Evolutionary conservation across 37 sponge, comb jelly and placozoan genomes (phyloP).

Genomic region (Hexactinellida sp.): DNA sequence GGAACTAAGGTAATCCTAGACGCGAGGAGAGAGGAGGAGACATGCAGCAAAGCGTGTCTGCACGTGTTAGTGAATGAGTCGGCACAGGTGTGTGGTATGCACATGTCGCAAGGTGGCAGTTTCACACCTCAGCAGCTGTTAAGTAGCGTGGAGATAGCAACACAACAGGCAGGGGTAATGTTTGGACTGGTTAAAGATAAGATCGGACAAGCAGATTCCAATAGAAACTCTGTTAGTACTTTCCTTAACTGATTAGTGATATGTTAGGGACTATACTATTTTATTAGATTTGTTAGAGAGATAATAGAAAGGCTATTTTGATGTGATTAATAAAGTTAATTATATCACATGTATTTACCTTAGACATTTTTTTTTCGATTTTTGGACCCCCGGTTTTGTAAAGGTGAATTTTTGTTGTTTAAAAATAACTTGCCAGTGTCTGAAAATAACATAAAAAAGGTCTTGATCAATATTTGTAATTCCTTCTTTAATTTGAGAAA

Average conservation of each 20-base stretch:
- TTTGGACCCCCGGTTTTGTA: too few species aligned
- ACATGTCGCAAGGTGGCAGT: slow-evolving; percentile 16
- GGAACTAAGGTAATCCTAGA: background rate
- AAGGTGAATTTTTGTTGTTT: too few species aligned
- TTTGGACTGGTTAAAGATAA: background rate
- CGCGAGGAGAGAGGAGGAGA: slow-evolving; percentile 3
- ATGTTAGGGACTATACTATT: background rate
- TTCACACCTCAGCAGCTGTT: slow-evolving; percentile 11
- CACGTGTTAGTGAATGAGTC: background rate
- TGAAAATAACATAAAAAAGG: too few species aligned
- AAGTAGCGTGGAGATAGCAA: background rate
- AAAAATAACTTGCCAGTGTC: too few species aligned
- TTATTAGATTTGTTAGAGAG: background rate
- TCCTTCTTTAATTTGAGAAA: too few species aligned
- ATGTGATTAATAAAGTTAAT: background rate
- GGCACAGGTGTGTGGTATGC: background rate
- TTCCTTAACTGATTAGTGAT: background rate
- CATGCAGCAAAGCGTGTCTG: background rate
- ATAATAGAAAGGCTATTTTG: background rate
- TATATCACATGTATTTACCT: background rate
- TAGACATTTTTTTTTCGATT: background rate
- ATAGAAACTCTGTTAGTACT: background rate
- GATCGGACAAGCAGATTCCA: background rate
- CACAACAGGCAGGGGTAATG: background rate
- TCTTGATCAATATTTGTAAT: too few species aligned